Percentiles rank a stretch among this genome's conserved stretches.
These are phyloP conservation scores for Acanthaster planci DNA, from an alignment of 35 echinoderm and acorn worm species.

Conservation along the genomic window DNA sequence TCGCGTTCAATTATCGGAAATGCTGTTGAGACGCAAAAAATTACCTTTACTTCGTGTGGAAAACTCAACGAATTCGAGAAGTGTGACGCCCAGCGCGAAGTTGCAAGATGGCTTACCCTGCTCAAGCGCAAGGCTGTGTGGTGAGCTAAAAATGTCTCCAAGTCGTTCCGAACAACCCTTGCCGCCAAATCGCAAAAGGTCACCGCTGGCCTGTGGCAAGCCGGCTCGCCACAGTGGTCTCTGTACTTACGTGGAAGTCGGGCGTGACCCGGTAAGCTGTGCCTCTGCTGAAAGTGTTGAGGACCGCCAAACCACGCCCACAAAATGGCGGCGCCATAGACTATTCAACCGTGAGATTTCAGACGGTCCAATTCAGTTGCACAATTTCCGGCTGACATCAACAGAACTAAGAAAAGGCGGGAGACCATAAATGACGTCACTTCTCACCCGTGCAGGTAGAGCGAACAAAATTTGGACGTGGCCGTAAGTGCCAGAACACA, in stretches of 20 bases:
- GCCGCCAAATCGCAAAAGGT: background rate
- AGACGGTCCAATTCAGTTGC: background rate
- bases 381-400: background rate
- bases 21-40: too few relatives aligned
- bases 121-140: too few relatives aligned
- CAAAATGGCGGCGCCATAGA: background rate
- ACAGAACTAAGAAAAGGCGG: background rate
- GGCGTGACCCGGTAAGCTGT: too few relatives aligned
- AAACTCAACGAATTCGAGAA: too few relatives aligned
- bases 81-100: too few relatives aligned
- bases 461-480: background rate
- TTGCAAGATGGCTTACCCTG: too few relatives aligned
- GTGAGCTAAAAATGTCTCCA: background rate
- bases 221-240: conserved; percentile 3
- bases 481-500: too few relatives aligned
- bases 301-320: background rate
- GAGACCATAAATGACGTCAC: background rate
- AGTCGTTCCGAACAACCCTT: background rate
- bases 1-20: too few relatives aligned
- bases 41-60: too few relatives aligned
- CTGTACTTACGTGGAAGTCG: background rate
- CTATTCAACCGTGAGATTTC: too few relatives aligned
- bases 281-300: too few relatives aligned
- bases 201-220: background rate
- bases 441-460: background rate